phyloP scores from a whole-genome alignment of 2,113 vertebrate genomes.

The Psammodynastes pulverulentus region DNA sequence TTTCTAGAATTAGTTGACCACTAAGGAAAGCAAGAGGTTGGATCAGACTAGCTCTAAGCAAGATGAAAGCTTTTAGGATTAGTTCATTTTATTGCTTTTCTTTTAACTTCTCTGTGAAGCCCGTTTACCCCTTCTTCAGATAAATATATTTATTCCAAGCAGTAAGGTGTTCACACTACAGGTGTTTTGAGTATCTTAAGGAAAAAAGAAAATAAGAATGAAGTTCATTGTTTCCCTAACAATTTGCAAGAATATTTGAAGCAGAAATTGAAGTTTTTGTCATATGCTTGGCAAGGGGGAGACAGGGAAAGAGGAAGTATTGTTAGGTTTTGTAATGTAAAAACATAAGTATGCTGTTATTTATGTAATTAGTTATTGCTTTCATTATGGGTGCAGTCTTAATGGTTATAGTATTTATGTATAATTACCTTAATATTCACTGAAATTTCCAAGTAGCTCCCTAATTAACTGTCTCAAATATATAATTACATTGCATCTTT shows the following conservation, averaged over 20 bases:
- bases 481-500: conserved; percentile 92
- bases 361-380: conserved; percentile 89
- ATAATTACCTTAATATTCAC: conserved; percentile 93
- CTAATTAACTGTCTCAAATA: conserved; percentile 91
- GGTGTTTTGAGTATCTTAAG: conserved; percentile 44
- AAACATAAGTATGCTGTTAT: conserved; percentile 85
- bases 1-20: not conserved
- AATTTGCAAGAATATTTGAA: conserved; percentile 74
- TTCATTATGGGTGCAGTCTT: conserved; percentile 86
- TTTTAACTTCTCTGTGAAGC: not conserved
- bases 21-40: not conserved
- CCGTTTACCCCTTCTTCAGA: accelerated
- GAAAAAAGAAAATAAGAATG: conserved; percentile 58
- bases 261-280: conserved; percentile 77
- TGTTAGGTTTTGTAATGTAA: conserved; percentile 85
- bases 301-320: conserved; percentile 73
- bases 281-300: conserved; percentile 75
- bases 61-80: not conserved
- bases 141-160: conserved; percentile 14
- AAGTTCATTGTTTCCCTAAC: conserved; percentile 71
- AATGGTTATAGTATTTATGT: conserved; percentile 90
- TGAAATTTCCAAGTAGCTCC: conserved; percentile 89
- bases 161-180: conserved; percentile 33
- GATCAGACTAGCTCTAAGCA: not conserved
- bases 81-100: not conserved